Percentiles rank a stretch among this genome's conserved stretches.
phyloP scores from a whole-genome alignment of 2,797 vertebrate species.

The Oreochromis mossambicus region DNA sequence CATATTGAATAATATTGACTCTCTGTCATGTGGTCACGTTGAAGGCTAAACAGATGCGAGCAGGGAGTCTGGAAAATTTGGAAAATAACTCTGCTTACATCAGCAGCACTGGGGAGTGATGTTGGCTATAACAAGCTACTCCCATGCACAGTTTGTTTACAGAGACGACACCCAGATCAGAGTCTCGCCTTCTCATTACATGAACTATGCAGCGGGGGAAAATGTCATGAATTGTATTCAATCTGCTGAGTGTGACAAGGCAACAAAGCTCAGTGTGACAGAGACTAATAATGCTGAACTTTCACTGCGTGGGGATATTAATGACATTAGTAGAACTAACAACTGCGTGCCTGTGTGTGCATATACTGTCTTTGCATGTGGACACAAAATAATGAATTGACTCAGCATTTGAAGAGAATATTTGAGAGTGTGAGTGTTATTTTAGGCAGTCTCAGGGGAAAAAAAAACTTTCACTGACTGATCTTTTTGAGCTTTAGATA shows the following conservation, averaged over 20 bases:
- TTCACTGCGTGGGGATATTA: conserved; percentile 30
- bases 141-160: conserved; percentile 64
- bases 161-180: conserved; percentile 67
- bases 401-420: neutral
- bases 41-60: conserved; percentile 42
- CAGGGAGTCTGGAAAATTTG: conserved; percentile 29
- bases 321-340: conserved; percentile 24
- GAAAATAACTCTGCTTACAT: conserved; percentile 58
- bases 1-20: conserved; percentile 39
- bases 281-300: conserved; percentile 13
- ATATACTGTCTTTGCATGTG: neutral
- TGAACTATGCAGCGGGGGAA: conserved; percentile 63
- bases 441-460: neutral
- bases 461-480: neutral
- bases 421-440: neutral
- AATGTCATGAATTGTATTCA: conserved; percentile 60
- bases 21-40: conserved; percentile 29
- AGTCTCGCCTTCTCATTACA: conserved; percentile 62
- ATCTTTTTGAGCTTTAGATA: neutral
- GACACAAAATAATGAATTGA: neutral
- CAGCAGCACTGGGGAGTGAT: conserved; percentile 56
- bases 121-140: conserved; percentile 54
- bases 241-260: conserved; percentile 45
- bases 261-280: conserved; percentile 37
- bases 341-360: neutral